Evolutionary conservation across 2,113 vertebrate genomes (phyloP), one percentile per base, ranked within the genome.

Genomic region (Andinoacara biseriatus): DNA sequence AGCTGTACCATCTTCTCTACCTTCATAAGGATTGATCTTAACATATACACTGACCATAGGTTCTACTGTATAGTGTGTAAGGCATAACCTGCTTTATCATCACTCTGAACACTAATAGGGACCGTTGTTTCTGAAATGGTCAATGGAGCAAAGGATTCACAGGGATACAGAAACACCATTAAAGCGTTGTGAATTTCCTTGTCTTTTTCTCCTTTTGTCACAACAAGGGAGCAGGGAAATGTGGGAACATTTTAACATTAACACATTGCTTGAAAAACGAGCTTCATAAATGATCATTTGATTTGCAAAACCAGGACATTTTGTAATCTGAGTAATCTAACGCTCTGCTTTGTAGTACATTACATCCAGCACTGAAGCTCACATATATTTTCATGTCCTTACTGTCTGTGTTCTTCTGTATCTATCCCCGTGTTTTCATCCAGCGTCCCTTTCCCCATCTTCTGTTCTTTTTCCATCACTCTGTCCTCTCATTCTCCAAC

Each of bases 381-480:
- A 57, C 38, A 14, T 20, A 7, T 38, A 24, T 77, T 75, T 75
- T 60, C 3, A 22, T 76, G 14, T 79, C 20, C 75, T 80, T 82
- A 24, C 65, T 22, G 4, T 31, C 31, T 38, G 3, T 31, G 7
- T 49, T 52, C 22, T 29, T 75, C 14, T 72, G 46, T 1, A 29
- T 52, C 67, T 63, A 33, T 80, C 46, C 29, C 20, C n/a, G 3
- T 54, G n/a, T 22, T 54, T 74, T 79, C 18, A 63, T 81, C 63
- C 77, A 26, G 56, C 57, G 67, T 72, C 18, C 31, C 31, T 18
- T 33, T 72, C 46, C 46, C 31, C 40, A 82, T 82, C 59, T 69
- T 57, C 46, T 31, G 61, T 52, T 56, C 56, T 26, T 58, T 76
- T 69, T 15, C 9, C 49, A 43, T 56, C 65, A 18, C 20, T 56